A percentile compares a stretch with the other conserved stretches of the same genome.
These are phyloP conservation scores for Gobionotothen gibberifrons DNA, from an alignment of 2,797 vertebrate species.

Conservation along the genomic window DNA sequence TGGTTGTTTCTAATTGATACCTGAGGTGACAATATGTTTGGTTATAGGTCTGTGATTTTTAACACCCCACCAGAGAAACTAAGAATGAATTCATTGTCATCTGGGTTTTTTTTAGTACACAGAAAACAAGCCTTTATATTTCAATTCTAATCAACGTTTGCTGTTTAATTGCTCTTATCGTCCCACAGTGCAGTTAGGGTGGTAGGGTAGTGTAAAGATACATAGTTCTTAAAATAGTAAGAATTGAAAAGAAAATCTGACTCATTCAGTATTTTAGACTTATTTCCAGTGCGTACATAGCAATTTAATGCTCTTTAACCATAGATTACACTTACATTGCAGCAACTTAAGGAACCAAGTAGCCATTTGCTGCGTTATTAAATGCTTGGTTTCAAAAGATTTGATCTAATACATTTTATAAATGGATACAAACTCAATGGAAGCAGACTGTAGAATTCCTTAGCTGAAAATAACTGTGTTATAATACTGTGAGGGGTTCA, in stretches of 20 bases:
- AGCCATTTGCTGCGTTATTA: neutral
- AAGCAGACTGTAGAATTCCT: constrained; percentile 4
- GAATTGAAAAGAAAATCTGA: neutral
- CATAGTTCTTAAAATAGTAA: neutral
- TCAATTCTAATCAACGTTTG: neutral
- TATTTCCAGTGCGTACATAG: too few species aligned
- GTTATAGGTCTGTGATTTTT: neutral
- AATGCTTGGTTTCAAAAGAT: constrained; percentile 3
- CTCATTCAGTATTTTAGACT: neutral
- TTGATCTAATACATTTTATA: neutral
- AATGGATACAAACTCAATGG: neutral
- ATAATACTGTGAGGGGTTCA: neutral
- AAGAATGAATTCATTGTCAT: neutral
- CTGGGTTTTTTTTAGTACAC: neutral
- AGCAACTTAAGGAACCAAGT: neutral
- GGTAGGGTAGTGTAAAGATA: neutral
- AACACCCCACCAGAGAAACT: neutral
- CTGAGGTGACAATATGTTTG: neutral
- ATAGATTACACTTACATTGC: neutral
- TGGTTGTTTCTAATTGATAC: constrained; percentile 2
- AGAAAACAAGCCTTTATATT: neutral
- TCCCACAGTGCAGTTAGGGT: neutral
- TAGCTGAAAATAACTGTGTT: neutral
- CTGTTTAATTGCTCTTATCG: neutral
- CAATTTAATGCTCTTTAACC: neutral